Conservation (phyloP, 2,113 vertebrate genomes). For the Erythrolamprus reginae region DNA sequence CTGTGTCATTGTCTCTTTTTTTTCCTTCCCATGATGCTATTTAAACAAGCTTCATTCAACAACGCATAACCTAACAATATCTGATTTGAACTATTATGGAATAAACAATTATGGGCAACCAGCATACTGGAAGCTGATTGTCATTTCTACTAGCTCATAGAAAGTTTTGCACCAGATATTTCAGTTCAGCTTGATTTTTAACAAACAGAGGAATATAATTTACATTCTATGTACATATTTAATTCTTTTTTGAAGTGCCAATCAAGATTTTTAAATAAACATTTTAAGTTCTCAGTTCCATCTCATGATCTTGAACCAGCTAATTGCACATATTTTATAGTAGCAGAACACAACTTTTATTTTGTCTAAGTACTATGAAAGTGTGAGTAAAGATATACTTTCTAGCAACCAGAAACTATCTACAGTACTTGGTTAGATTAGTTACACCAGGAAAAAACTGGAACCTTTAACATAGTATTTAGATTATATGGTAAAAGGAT, state of each 20-base stretch:
- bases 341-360: background rate
- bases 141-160: background rate
- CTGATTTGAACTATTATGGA: background rate
- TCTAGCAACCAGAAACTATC: background rate
- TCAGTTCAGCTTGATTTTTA: background rate
- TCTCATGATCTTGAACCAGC: background rate
- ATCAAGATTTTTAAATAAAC: background rate
- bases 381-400: background rate
- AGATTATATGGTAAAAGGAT: constrained; percentile 19
- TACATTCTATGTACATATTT: background rate
- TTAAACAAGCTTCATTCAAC: background rate
- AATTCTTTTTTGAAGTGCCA: background rate
- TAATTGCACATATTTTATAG: background rate
- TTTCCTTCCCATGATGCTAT: background rate
- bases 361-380: background rate
- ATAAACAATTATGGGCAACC: background rate
- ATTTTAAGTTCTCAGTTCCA: background rate
- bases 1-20: too few species aligned
- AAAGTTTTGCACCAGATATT: background rate
- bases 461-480: background rate
- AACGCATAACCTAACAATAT: background rate
- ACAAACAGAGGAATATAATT: background rate
- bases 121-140: background rate
- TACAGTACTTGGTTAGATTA: background rate
- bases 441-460: background rate